Percentiles rank a stretch among this genome's conserved stretches.
phyloP scores from a whole-genome alignment of 2,888 invertebrate species.

The Laspeyria flexula region DNA sequence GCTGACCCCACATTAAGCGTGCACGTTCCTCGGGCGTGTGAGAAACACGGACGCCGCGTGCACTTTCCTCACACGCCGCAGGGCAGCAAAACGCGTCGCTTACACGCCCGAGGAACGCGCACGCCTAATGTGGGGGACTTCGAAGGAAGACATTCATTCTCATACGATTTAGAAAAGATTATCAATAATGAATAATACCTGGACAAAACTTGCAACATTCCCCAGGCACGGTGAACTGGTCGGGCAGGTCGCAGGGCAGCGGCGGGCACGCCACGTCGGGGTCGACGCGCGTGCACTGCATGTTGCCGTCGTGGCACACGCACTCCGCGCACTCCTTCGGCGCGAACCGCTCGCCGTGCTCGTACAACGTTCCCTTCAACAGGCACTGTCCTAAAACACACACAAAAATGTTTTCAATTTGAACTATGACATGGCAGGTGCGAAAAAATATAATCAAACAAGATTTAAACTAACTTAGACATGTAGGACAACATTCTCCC shows the following conservation, averaged over 20 bases:
- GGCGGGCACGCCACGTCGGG: slow-evolving; percentile 91
- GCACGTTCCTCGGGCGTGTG: too few species aligned
- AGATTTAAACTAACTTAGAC: slow-evolving; percentile 89
- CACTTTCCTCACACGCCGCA: too few species aligned
- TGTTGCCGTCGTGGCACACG: slow-evolving; percentile 92
- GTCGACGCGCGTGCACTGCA: slow-evolving; percentile 91
- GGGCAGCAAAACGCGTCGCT: too few species aligned
- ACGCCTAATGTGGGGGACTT: too few species aligned
- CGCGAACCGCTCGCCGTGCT: slow-evolving; percentile 91
- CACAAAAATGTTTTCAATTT: not conserved
- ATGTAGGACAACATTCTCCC: slow-evolving; percentile 94
- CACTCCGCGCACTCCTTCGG: slow-evolving; percentile 93
- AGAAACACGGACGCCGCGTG: too few species aligned
- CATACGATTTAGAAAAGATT: not conserved
- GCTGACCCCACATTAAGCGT: too few species aligned
- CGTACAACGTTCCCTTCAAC: slow-evolving; percentile 89
- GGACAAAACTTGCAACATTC: slow-evolving; percentile 97
- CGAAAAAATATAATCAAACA: not conserved
- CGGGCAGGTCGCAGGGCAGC: slow-evolving; percentile 90
- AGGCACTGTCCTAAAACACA: slow-evolving; percentile 89
- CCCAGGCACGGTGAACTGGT: slow-evolving; percentile 93
- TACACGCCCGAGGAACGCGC: too few species aligned
- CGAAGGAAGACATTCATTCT: too few species aligned
- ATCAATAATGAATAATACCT: slow-evolving; percentile 81
- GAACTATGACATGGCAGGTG: too few species aligned